Base-by-base conservation (phyloP, 2,888 invertebrate genomes). In the Argyresthia goedartella region DNA sequence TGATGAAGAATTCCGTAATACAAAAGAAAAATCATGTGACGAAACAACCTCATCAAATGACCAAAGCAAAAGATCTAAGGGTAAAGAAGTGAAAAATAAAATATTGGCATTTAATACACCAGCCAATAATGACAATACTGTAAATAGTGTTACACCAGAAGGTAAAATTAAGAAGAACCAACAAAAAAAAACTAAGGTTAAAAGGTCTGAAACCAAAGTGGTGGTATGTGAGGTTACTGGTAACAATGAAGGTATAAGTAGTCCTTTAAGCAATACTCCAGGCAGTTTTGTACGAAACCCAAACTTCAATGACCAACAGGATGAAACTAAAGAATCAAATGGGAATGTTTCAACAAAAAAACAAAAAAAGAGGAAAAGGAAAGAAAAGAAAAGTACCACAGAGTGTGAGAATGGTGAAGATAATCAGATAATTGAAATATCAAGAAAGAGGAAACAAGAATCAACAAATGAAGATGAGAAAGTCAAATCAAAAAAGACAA, bases 371-470 rank as follows among this genome's bases (percentile, higher is more conserved):
- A 41, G 10, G 10, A 39, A 49, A 41, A 14, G 8, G n/a, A 42
- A 11, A 41, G 1, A 11, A 11, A 15, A 36, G 25, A 9, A 15
- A 3, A 25, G 25, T 4, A 49, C 13, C 8, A 9, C 8, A n/a
- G 62, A 69, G 52, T 54, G 61, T 34, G 54, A 59, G 36, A 61
- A 61, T 49, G 53, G 65, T 45, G 68, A 73, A 41, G 59, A 63
- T 11, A 75, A 75, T 50, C 68, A 69, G 54, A 60, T 68, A 52
- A 75, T 79, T 55, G 75, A 73, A 61, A 53, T 71, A 11, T 55
- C 78, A 53, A 56, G 75, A 10, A 68, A 73, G 53, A 73, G 65
- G 43, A 76, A 73, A 54, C 78, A 75, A 54, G 73, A 72, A 53
- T 76, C 74, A 59, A 57, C 76, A 4, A 68, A 72, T 59, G 69